Evolutionary conservation across 1,140 invertebrate species (phyloP).

Genomic region (Limonius californicus): DNA sequence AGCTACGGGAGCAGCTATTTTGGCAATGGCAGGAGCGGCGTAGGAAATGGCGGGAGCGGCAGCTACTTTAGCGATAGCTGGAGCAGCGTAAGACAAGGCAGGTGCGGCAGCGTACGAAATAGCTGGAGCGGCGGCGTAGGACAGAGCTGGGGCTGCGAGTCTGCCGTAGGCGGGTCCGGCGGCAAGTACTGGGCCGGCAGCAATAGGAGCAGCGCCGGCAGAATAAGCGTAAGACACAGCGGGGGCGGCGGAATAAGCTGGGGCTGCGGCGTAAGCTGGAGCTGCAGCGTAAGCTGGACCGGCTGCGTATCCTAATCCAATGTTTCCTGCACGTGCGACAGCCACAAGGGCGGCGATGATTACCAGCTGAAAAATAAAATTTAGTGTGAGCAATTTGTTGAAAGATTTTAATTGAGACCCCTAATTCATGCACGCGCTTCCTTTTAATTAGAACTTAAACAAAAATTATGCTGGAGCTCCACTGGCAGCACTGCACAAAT

Average conservation of each 20-base stretch:
- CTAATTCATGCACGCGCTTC: too few relatives aligned
- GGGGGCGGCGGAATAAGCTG: slow-evolving; percentile 1
- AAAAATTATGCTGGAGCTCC: too few relatives aligned
- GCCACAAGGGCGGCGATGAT: slow-evolving; percentile 38
- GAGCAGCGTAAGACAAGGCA: slow-evolving; percentile 8
- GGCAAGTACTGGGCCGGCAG: slow-evolving; percentile 1
- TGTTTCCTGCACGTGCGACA: slow-evolving; percentile 36
- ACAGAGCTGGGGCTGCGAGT: slow-evolving; percentile 14
- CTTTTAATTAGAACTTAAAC: too few relatives aligned
- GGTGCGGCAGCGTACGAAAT: slow-evolving; percentile 16
- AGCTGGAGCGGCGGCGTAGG: slow-evolving; percentile 27
- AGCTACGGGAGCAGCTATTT: slow-evolving; percentile 37
- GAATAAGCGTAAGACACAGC: background rate
- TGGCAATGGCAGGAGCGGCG: slow-evolving; percentile 29
- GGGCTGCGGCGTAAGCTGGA: slow-evolving; percentile 16
- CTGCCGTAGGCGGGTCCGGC: background rate
- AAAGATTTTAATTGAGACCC: too few relatives aligned
- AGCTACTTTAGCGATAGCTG: background rate
- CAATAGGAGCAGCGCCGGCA: too few relatives aligned
- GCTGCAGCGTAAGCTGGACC: background rate
- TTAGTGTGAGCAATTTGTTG: too few relatives aligned
- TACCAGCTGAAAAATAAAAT: slow-evolving; percentile 42
- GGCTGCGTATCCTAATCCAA: slow-evolving; percentile 1
- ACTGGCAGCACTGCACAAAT: slow-evolving; percentile 23
- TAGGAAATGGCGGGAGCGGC: slow-evolving; percentile 26